phyloP scores from a whole-genome alignment of 2,888 invertebrate species.

The Conchocele bisecta region DNA sequence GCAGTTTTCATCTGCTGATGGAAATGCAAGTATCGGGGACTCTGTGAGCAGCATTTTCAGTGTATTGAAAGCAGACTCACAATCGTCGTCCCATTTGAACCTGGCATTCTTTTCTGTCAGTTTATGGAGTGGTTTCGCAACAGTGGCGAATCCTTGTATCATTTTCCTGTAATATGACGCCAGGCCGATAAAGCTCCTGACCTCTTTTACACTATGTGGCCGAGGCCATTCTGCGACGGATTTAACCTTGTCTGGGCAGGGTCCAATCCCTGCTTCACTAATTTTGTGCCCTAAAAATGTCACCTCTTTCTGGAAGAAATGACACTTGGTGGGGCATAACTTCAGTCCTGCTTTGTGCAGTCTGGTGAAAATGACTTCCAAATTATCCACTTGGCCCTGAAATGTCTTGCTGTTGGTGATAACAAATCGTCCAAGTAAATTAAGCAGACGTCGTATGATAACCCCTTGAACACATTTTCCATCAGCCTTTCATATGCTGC shows the following conservation, averaged over 20 bases:
- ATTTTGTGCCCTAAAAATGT: constrained; percentile 20
- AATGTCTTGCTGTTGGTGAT: too few relatives aligned
- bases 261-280: constrained; percentile 16
- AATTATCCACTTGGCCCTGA: too few relatives aligned
- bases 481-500: constrained; percentile 39
- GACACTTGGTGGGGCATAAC: constrained; percentile 2
- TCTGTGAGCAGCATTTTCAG: not conserved
- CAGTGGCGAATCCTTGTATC: not conserved
- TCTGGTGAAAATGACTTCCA: not conserved
- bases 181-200: not conserved
- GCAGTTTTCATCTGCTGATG: not conserved
- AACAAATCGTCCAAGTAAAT: not conserved
- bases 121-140: not conserved
- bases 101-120: not conserved
- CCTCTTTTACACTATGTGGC: not conserved
- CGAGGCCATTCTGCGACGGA: not conserved
- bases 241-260: constrained; percentile 7
- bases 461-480: constrained; percentile 21
- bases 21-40: not conserved
- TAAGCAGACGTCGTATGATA: constrained; percentile 16
- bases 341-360: constrained; percentile 7
- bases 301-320: constrained; percentile 8
- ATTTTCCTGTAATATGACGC: not conserved
- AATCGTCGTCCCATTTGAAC: not conserved
- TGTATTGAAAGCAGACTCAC: not conserved